Evolutionary conservation across 2,797 vertebrate species (phyloP).

Genomic region (Microctenopoma stevenorrisi): DNA sequence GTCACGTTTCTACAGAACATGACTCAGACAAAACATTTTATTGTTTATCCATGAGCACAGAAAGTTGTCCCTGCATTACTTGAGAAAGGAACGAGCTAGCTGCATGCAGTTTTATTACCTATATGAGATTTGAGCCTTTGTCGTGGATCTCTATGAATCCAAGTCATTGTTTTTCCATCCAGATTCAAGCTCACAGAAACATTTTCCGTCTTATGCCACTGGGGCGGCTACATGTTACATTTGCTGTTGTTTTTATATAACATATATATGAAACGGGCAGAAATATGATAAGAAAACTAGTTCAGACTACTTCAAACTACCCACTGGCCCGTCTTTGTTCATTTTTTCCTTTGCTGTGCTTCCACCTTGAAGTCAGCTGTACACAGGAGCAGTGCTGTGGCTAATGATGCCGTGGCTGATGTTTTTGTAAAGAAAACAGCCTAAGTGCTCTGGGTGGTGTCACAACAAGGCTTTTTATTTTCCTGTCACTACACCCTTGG

Average conservation of each 20-base stretch:
- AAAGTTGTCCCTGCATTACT: too few species aligned
- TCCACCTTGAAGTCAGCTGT: constrained; percentile 6
- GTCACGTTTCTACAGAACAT: background rate
- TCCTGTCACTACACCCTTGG: constrained; percentile 16
- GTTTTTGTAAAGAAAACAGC: constrained; percentile 17
- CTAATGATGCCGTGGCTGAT: constrained; percentile 8
- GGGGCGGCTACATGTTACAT: background rate
- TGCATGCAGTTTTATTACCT: too few species aligned
- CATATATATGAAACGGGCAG: background rate
- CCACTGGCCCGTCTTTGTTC: constrained; percentile 13
- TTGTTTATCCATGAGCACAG: too few species aligned
- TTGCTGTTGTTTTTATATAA: background rate
- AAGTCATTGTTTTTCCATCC: background rate
- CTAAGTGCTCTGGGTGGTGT: constrained; percentile 6
- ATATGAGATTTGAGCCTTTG: too few species aligned
- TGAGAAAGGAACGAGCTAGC: too few species aligned
- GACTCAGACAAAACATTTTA: background rate
- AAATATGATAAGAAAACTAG: constrained; percentile 15
- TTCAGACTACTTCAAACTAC: constrained; percentile 19
- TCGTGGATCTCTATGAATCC: background rate
- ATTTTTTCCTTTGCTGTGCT: constrained; percentile 17
- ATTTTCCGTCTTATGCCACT: background rate
- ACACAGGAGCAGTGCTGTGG: constrained; percentile 2
- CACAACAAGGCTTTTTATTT: constrained; percentile 20
- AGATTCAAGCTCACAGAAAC: background rate